A percentile compares a stretch with the other conserved stretches of the same genome.
These are phyloP conservation scores for Ischnura elegans DNA, from an alignment of 2,888 invertebrate species.

Conservation along the genomic window DNA sequence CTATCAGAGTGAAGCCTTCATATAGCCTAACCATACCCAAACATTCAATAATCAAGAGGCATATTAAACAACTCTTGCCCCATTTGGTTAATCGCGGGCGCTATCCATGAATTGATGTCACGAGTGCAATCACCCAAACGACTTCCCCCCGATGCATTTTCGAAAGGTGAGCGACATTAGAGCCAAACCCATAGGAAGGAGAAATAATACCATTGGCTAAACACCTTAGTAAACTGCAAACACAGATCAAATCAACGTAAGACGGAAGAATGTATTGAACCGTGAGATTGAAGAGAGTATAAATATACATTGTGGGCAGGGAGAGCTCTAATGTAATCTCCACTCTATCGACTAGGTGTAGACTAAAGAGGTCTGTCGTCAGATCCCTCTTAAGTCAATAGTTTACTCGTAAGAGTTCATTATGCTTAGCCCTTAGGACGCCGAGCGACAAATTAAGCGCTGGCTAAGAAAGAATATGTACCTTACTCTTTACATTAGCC, in stretches of 20 bases:
- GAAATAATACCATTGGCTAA: not conserved
- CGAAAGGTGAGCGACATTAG: no score
- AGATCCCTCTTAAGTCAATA: no score
- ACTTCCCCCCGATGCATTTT: no score
- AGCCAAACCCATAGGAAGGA: not conserved
- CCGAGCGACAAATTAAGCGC: no score
- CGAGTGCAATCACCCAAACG: not conserved
- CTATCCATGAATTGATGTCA: not conserved
- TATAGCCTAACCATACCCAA: not conserved
- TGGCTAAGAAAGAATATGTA: no score
- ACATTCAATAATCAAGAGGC: not conserved
- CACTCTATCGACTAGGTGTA: no score
- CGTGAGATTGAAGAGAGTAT: not conserved
- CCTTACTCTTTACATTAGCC: no score
- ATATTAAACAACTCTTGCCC: not conserved
- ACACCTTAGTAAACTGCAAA: not conserved
- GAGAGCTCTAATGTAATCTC: no score
- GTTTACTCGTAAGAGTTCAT: no score
- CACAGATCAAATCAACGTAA: not conserved
- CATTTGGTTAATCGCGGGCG: not conserved
- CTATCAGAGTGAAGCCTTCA: not conserved
- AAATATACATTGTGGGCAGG: no score
- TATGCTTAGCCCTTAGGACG: no score
- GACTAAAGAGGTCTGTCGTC: no score
- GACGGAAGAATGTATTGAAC: not conserved